Evolutionary conservation across 2,113 vertebrate species (phyloP).

Genomic region (Hystrix brachyura): DNA sequence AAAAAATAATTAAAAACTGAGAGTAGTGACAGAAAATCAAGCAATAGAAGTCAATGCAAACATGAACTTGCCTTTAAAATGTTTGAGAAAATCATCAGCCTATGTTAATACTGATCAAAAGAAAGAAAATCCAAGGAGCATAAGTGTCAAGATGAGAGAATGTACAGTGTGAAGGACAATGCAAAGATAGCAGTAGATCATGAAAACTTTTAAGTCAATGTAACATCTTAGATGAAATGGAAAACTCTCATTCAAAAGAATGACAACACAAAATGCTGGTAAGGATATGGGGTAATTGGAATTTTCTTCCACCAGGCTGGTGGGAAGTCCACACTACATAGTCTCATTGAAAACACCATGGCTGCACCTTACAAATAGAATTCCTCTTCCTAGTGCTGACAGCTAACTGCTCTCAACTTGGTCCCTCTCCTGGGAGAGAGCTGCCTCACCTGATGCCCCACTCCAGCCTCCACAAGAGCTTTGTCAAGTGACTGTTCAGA

Average conservation of each 20-base stretch:
- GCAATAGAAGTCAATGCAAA: not conserved
- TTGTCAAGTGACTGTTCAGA: not conserved
- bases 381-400: not conserved
- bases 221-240: not conserved
- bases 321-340: not conserved
- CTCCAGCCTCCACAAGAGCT: not conserved
- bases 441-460: fast-evolving
- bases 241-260: not conserved
- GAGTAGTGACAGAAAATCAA: not conserved
- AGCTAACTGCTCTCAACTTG: not conserved
- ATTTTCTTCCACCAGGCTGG: not conserved
- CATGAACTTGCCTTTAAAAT: not conserved
- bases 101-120: not conserved
- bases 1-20: not conserved
- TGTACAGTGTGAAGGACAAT: not conserved
- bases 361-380: not conserved
- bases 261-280: not conserved
- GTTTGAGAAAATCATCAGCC: not conserved
- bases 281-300: not conserved
- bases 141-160: not conserved
- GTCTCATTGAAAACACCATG: not conserved
- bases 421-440: not conserved
- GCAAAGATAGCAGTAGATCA: not conserved
- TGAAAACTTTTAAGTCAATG: not conserved
- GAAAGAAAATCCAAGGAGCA: not conserved